Percentiles rank a stretch among this genome's conserved stretches.
Conservation (phyloP, 2,888 invertebrate genomes). For the Drosophila phalerata region DNA sequence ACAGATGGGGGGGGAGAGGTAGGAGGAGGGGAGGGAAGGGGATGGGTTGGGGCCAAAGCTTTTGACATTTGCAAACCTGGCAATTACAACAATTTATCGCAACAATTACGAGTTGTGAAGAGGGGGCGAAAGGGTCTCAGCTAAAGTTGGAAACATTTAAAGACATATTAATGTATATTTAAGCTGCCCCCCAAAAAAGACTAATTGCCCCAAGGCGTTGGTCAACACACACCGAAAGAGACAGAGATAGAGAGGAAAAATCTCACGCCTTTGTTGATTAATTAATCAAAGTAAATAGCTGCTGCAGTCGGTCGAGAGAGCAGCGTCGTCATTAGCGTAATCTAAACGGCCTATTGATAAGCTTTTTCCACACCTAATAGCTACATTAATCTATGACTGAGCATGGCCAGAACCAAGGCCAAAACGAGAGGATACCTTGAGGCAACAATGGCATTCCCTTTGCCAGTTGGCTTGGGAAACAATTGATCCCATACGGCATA, state of each 20-base stretch:
- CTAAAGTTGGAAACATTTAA: slow-evolving; percentile 54
- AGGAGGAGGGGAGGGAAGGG: slow-evolving; percentile 2
- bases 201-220: slow-evolving; percentile 75
- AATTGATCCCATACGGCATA: slow-evolving; percentile 75
- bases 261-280: slow-evolving; percentile 79
- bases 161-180: slow-evolving; percentile 80
- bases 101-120: slow-evolving; percentile 44
- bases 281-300: slow-evolving; percentile 83
- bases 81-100: slow-evolving; percentile 63
- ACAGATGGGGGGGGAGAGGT: slow-evolving; percentile 6
- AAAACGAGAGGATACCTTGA: slow-evolving; percentile 14
- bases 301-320: slow-evolving; percentile 24
- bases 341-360: slow-evolving; percentile 82
- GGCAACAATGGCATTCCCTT: slow-evolving; percentile 15
- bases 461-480: slow-evolving; percentile 57
- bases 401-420: slow-evolving; percentile 35
- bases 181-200: slow-evolving; percentile 69
- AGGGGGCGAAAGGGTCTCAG: slow-evolving; percentile 41
- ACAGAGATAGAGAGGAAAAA: slow-evolving; percentile 47
- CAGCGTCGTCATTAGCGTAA: slow-evolving; percentile 75
- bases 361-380: slow-evolving; percentile 78
- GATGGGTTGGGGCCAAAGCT: slow-evolving; percentile 13
- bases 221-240: slow-evolving; percentile 30
- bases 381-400: slow-evolving; percentile 70
- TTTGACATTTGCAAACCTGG: slow-evolving; percentile 59